phyloP scores from a whole-genome alignment of 2,888 invertebrate species.

The Ecdyonurus torrentis region DNA sequence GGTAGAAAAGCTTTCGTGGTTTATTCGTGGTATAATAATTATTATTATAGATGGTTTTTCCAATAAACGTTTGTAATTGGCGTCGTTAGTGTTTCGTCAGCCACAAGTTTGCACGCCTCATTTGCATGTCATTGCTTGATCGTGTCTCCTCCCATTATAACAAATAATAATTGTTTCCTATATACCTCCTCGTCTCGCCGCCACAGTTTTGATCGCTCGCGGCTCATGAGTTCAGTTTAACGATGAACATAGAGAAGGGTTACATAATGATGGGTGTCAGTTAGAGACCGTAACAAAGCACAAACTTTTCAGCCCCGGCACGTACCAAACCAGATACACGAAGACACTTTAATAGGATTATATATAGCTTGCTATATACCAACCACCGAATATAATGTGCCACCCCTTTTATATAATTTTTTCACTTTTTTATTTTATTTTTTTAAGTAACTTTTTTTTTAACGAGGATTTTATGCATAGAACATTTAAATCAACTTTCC shows the following conservation, averaged over 20 bases:
- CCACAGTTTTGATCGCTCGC: neutral
- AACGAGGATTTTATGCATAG: neutral
- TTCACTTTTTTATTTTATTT: too few relatives aligned
- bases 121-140: neutral
- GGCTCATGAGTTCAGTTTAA: neutral
- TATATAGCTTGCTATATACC: neutral
- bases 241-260: neutral
- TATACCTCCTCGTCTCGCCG: neutral
- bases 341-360: neutral
- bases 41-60: neutral
- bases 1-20: neutral
- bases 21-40: neutral
- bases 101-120: neutral
- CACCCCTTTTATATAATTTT: too few relatives aligned
- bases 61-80: neutral
- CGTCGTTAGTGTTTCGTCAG: neutral
- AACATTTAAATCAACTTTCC: neutral
- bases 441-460: neutral
- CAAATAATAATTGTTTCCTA: neutral
- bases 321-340: neutral
- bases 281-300: neutral
- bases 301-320: neutral
- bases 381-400: neutral
- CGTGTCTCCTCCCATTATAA: neutral
- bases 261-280: neutral